Conservation (phyloP, 1,140 invertebrate species). For the Orchesella cincta region DNA sequence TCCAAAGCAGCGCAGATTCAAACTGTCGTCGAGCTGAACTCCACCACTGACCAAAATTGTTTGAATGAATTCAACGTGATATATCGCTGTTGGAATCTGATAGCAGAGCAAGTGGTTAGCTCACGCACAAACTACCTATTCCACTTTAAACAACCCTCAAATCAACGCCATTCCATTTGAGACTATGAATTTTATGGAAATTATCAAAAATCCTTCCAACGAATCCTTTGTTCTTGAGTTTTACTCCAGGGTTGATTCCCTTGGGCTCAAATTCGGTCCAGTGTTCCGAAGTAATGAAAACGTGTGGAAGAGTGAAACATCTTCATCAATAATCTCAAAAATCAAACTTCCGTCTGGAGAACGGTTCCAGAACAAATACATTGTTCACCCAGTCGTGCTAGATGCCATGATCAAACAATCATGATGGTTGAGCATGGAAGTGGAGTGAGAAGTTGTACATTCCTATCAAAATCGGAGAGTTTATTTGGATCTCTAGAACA, state of each 20-base stretch:
- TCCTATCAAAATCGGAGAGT: conserved; percentile 35
- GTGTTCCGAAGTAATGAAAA: conserved; percentile 33
- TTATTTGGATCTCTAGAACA: conserved; percentile 29
- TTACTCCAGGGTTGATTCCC: conserved; percentile 22
- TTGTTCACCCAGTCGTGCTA: conserved; percentile 36
- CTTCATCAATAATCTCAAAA: conserved; percentile 14
- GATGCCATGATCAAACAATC: conserved; percentile 41
- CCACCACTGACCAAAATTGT: not conserved
- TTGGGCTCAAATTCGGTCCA: conserved; percentile 40
- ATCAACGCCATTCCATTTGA: not conserved
- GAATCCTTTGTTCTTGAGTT: not conserved
- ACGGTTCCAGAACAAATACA: conserved; percentile 2
- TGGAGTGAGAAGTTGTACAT: conserved; percentile 20
- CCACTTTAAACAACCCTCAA: not conserved
- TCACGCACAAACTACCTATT: not conserved
- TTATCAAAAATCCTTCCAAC: not conserved
- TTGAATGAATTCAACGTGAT: not conserved
- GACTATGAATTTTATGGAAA: not conserved
- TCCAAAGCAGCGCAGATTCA: not conserved
- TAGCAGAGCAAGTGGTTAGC: conserved; percentile 1
- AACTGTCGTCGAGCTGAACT: not conserved
- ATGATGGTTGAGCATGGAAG: not conserved
- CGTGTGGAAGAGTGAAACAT: conserved; percentile 13
- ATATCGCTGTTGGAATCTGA: not conserved
- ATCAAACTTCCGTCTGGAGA: conserved; percentile 33